Base-by-base conservation (phyloP, 2,888 invertebrate genomes). In the Drosophila ustulata region DNA sequence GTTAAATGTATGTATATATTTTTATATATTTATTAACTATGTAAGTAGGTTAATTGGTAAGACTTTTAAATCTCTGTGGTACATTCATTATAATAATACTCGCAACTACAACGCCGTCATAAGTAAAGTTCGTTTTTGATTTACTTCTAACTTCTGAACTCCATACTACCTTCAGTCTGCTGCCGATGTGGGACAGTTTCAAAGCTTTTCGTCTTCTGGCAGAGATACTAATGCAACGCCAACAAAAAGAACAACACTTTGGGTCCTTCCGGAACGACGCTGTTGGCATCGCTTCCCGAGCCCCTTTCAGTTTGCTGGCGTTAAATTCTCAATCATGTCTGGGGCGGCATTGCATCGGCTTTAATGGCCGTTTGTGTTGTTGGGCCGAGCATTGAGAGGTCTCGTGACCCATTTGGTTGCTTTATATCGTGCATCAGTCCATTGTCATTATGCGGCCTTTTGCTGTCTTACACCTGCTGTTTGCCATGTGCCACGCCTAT, bases 361-460 rank as follows among this genome's bases (percentile, higher is more conserved):
- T 65, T 58, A 65, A 71, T 71, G 76, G 49, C 32, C 59, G 70
- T 53, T 49, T 46, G 39, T 45, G 43, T 13, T 50, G 50, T 47
- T 46, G 39, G 41, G 43, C 11, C 45, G 43, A 26, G 32, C 32
- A 32, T 26, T 9, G 45, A 30, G 18, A 37, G 46, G 56, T 66
- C 51, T 59, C 53, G 63, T 76, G 79, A 76, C 76, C 76, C 79
- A 79, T 69, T 76, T 79, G 75, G 62, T 47, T 56, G 70, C 47
- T 25, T n/a, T 41, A 63, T 55, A 28, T 41, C 50, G 45, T 73
- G 66, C 66, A 53, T 53, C 23, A 41, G 62, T 45, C 72, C 62
- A 71, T 81, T 82, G 89, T 82, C 87, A 86, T 76, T 83, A 69
- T 68, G 59, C 66, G 53, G 68, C 64, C 66, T 68, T 66, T 59